Conservation (phyloP, 1,140 invertebrate species). For the Rhopalosiphum padi region DNA sequence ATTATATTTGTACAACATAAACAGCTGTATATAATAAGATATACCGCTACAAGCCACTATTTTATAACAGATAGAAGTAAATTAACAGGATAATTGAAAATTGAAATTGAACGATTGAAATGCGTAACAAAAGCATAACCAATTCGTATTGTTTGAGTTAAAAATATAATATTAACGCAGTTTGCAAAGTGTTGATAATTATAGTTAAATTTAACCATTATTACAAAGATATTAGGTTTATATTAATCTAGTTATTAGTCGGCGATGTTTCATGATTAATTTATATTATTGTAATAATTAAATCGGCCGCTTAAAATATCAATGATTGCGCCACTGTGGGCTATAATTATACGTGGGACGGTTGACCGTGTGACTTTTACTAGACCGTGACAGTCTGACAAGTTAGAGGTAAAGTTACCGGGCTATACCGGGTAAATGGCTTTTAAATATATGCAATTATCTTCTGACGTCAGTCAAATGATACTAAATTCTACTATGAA, state of each 20-base stretch:
- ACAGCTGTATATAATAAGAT: too few species aligned
- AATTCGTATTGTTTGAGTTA: not conserved
- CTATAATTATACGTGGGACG: not conserved
- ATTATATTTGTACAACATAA: too few species aligned
- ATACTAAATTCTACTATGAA: not conserved
- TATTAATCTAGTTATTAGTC: not conserved
- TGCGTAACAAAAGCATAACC: not conserved
- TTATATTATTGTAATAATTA: not conserved
- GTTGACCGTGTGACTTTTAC: not conserved
- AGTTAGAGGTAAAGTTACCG: not conserved
- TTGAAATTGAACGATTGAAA: not conserved
- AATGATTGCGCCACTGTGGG: not conserved
- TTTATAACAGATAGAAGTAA: not conserved
- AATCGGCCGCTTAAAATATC: not conserved
- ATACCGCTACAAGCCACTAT: too few species aligned
- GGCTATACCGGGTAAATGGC: not conserved
- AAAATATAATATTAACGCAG: not conserved
- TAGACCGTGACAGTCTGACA: not conserved
- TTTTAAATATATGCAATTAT: slow-evolving; percentile 16
- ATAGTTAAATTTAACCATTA: not conserved
- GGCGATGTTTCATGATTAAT: not conserved
- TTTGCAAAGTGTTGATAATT: not conserved
- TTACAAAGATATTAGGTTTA: not conserved
- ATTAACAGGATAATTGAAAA: not conserved
- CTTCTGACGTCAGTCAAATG: not conserved